These are phyloP conservation scores for Nineta flava DNA, from an alignment of 2,888 invertebrate genomes.

Conservation along the genomic window DNA sequence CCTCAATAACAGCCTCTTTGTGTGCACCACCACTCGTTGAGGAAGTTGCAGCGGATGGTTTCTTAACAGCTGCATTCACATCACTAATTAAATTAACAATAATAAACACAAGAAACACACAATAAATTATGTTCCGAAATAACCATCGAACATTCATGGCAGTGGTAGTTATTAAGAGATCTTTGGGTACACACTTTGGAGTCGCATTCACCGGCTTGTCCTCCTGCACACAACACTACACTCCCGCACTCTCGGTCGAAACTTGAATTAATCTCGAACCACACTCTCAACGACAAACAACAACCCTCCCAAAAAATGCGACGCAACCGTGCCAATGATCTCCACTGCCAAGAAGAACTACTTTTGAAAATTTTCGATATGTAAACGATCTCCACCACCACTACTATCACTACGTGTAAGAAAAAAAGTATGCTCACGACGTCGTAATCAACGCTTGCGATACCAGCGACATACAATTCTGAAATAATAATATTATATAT, in stretches of 20 bases:
- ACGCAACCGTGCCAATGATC: neutral
- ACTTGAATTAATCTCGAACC: neutral
- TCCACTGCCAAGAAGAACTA: neutral
- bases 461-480: neutral
- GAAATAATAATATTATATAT: too few species aligned
- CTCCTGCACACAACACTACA: neutral
- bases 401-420: neutral
- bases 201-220: constrained; percentile 4
- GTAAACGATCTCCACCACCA: neutral
- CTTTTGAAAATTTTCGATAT: too few species aligned
- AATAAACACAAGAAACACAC: constrained; percentile 36
- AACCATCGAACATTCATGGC: constrained; percentile 22
- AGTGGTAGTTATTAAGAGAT: constrained; percentile 20
- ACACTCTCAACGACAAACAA: neutral
- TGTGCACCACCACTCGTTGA: constrained; percentile 16
- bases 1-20: constrained; percentile 61
- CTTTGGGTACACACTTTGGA: neutral
- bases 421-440: neutral
- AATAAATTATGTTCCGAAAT: constrained; percentile 24
- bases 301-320: neutral
- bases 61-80: constrained; percentile 26
- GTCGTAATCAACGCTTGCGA: neutral
- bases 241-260: neutral
- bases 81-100: constrained; percentile 22
- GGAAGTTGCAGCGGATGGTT: constrained; percentile 15